Base-by-base conservation (phyloP, 2,797 vertebrate genomes). In the Poecilia picta region DNA sequence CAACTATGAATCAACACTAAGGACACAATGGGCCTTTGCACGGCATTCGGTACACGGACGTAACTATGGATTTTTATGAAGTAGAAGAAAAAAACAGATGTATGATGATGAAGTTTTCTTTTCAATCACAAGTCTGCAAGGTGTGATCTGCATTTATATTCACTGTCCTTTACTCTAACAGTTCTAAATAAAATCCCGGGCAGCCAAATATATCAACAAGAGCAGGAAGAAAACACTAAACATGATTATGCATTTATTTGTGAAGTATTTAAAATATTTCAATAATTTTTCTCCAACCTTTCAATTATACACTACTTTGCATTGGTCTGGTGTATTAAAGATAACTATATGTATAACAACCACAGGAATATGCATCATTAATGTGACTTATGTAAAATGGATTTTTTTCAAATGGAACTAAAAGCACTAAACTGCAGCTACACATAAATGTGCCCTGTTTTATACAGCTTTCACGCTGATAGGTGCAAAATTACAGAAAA, bases 401-500 rank as follows among this genome's bases (percentile, higher is more conserved):
- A 70, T 23, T 45, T 76, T 47, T 66, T 66, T 31, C 33, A 33
- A 36, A 5, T 55, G n/a, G 28, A 49, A 75, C 39, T 51, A 4
- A 76, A 72, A 10, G 55, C 31, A 64, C 0, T 10, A 74, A 84
- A 25, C 55, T 73, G 57, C 25, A 80, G 39, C 8, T n/a, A 5
- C 33, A 31, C 72, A 83, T 49, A 77, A 20, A 66, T 33, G 4
- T 41, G 31, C 68, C 78, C 55, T 76, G 49, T 76, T n/a, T 55
- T 68, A 51, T 82, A 41, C 53, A 71, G 46, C 81, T 31, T 75
- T 81, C 33, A 79, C 75, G 75, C 81, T 82, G 73, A 83, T 84
- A 66, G 79, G 76, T 79, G 70, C 45, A 90, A 92, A 66, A 94
- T 92, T 92, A 92, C 80, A 91, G 77, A 79, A 31, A 80, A 80